A percentile compares a stretch with the other conserved stretches of the same genome.
phyloP scores from a whole-genome alignment of 2,113 vertebrate species.

The Chlamydotis undulata region DNA sequence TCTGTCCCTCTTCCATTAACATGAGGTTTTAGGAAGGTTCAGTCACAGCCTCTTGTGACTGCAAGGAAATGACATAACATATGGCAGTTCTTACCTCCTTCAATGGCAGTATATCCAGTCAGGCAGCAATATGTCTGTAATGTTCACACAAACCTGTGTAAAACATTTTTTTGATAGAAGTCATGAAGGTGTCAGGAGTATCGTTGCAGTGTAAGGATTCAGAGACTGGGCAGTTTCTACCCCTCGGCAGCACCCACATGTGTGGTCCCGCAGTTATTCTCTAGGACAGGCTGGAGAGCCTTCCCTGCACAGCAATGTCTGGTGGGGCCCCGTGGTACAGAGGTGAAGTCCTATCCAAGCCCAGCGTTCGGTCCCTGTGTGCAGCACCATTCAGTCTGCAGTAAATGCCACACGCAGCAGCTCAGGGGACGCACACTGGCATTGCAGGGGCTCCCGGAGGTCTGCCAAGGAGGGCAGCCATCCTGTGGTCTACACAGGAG shows the following conservation, averaged over 20 bases:
- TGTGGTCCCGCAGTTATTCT: neutral
- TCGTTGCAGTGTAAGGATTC: neutral
- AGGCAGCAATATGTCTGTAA: neutral
- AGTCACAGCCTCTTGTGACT: neutral
- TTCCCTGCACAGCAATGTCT: neutral
- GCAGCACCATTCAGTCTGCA: neutral
- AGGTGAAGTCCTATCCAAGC: neutral
- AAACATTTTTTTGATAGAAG: neutral
- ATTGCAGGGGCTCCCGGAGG: neutral
- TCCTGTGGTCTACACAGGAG: neutral
- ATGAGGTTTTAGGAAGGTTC: neutral
- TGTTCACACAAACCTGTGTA: neutral
- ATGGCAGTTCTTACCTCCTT: too few species aligned
- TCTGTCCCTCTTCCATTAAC: neutral
- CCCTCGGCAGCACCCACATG: accelerated
- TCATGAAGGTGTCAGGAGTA: neutral
- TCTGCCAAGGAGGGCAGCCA: neutral
- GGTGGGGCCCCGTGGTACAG: neutral
- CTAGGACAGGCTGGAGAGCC: neutral
- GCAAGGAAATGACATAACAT: neutral
- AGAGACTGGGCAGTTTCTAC: neutral
- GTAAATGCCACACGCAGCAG: neutral
- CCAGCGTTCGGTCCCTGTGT: neutral
- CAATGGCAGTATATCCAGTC: neutral
- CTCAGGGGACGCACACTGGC: neutral